Evolutionary conservation across 2,797 vertebrate genomes (phyloP), one percentile per base, ranked within the genome.

Genomic region (Nasua narica): DNA sequence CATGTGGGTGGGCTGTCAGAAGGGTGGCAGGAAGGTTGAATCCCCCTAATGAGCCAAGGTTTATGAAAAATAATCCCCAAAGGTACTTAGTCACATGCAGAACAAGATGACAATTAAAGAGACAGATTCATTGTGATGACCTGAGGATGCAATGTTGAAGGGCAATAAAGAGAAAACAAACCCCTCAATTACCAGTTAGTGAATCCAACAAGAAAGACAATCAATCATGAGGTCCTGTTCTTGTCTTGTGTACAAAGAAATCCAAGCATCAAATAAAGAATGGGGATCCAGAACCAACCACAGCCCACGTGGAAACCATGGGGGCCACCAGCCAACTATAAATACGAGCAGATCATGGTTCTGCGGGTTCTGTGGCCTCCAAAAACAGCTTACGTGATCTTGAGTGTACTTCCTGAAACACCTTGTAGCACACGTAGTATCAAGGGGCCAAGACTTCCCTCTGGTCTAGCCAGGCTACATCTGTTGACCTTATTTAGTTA

Each of bases 21-120:
- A 90, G 56, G 83, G 60, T 78, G 43, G 69, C 23, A 76, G 82
- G 54, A 90, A 89, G 69, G 43, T 32, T 83, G 54, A 94, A 89
- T 72, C 29, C 72, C 40, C n/a, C 27, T n/a, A 93, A 78, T 21
- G 23, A 96, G 48, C 37, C 7, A 23, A 87, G 27, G 48, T 82
- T 78, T 69, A 19, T 62, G 91, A 93, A 97, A 93, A 95, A 93
- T 83, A 96, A 85, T 43, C 43, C 70, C 27, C 84, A 93, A 96
- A 87, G 60, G 25, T 81, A 62, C n/a, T 29, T 79, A 46, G 43
- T 69, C 77, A 83, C 54, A 91, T 46, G 56, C 8, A 92, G 43
- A 90, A 35, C 37, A 90, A 92, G 76, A 89, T 69, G 74, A 93
- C 23, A 37, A 88, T 83, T 32, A 91, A 90, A 94, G 67, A 37